phyloP scores from a whole-genome alignment of 2,888 invertebrate genomes.

The Perdita meconis region DNA sequence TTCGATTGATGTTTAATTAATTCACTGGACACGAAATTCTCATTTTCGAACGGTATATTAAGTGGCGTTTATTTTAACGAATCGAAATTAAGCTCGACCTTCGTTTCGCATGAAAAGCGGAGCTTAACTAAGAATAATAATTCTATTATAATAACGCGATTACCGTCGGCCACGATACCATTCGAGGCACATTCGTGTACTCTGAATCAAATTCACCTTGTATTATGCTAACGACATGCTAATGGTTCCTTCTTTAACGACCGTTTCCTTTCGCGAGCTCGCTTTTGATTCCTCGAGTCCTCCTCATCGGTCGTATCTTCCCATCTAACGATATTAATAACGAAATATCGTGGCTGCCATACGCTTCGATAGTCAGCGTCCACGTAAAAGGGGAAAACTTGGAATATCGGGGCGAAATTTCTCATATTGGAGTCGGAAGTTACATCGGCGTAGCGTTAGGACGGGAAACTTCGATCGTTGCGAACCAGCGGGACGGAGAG shows the following conservation, averaged over 20 bases:
- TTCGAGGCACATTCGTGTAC: conserved; percentile 54
- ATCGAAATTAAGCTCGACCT: background rate
- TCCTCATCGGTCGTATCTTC: conserved; percentile 12
- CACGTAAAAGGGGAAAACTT: background rate
- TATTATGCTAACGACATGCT: conserved; percentile 59
- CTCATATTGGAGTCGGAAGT: background rate
- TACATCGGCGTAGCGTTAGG: no score
- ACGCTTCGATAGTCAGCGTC: background rate
- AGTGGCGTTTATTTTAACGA: background rate
- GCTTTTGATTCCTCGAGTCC: conserved; percentile 48
- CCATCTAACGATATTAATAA: conserved; percentile 45
- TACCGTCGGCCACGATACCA: conserved; percentile 36
- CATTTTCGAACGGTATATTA: background rate
- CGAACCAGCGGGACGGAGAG: no score
- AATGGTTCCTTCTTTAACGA: conserved; percentile 57
- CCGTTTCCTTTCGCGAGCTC: conserved; percentile 53
- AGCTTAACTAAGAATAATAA: conserved; percentile 45
- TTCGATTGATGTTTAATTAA: no score
- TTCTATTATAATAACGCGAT: conserved; percentile 49
- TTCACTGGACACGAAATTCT: no score
- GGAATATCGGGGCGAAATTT: background rate
- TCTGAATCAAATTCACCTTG: conserved; percentile 59
- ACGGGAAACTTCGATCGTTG: no score
- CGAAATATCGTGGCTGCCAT: conserved; percentile 4
- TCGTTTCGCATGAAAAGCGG: background rate